phyloP scores from a whole-genome alignment of 1,140 invertebrate genomes.

The Sipha flava region DNA sequence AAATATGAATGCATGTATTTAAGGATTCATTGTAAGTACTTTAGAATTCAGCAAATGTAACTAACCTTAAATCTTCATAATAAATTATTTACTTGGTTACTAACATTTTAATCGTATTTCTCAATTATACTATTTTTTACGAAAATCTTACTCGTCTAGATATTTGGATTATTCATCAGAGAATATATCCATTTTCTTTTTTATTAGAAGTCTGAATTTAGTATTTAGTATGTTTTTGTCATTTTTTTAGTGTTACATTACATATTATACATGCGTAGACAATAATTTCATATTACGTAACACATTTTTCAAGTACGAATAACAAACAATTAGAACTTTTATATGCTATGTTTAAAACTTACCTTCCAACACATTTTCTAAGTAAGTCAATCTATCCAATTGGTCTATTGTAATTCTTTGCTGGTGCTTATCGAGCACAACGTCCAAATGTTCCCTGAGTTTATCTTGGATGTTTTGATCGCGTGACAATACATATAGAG shows the following conservation, averaged over 20 bases:
- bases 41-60: not conserved
- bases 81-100: not conserved
- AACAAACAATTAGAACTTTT: too few relatives aligned
- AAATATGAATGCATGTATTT: not conserved
- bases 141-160: too few relatives aligned
- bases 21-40: not conserved
- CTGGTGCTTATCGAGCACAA: not conserved
- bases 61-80: not conserved
- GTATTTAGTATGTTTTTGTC: too few relatives aligned
- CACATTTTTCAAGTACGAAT: too few relatives aligned
- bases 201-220: too few relatives aligned
- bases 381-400: not conserved
- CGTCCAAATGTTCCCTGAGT: not conserved
- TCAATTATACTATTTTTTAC: too few relatives aligned
- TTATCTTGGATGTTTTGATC: not conserved
- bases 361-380: slow-evolving; percentile 5
- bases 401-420: not conserved
- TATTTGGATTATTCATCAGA: too few relatives aligned
- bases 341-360: not conserved
- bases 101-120: too few relatives aligned
- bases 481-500: not conserved
- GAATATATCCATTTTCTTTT: too few relatives aligned
- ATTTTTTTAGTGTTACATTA: too few relatives aligned
- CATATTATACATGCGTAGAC: too few relatives aligned
- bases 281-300: too few relatives aligned